Evolutionary conservation across 2,113 vertebrate genomes (phyloP), one percentile per base, ranked within the genome.

Genomic region (Bolborhynchus lineola): DNA sequence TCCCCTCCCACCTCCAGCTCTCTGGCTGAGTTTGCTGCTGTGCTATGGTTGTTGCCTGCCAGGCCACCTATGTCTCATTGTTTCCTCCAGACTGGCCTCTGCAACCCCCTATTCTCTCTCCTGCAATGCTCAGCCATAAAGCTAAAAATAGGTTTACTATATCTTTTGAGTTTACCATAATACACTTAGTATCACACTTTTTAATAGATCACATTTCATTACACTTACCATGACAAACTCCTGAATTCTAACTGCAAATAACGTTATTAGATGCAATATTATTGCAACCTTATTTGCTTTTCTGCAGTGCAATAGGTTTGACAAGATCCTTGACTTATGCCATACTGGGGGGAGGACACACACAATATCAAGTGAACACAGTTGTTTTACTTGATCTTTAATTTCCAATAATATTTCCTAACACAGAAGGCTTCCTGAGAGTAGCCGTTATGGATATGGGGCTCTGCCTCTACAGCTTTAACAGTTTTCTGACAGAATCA

Each of bases 361-460:
- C 7, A 1, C 1, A 23, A 29, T 13, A 63, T 8, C 13, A 71
- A 81, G n/a, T 33, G 60, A 93, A 44, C 39, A 42, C 16, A 24
- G 31, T 41, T 85, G 47, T 76, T 88, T 59, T 64, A 15, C 50
- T 68, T 92, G 86, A 91, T 88, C 95, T 96, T 91, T 72, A 60
- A 11, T 81, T 83, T 94, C 92, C 86, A 82, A 4, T 63, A 88
- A 76, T 3, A 97, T 25, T 12, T 77, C 42, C 70, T 71, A 83
- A 53, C 52, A 72, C 41, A 62, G 8, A 95, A 20, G 24, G 78
- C 25, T 86, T 93, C 28, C 68, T 53, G 64, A 78, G 68, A 92
- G 70, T 78, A 97, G 93, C 68, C 91, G 88, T 9, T 93, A 21
- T 10, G 53, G 70, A 86, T 71, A 91, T 0, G 0, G 67, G 81